Evolutionary conservation across 2,113 vertebrate species (phyloP), one percentile per base, ranked within the genome.

Genomic region (Buteo buteo): DNA sequence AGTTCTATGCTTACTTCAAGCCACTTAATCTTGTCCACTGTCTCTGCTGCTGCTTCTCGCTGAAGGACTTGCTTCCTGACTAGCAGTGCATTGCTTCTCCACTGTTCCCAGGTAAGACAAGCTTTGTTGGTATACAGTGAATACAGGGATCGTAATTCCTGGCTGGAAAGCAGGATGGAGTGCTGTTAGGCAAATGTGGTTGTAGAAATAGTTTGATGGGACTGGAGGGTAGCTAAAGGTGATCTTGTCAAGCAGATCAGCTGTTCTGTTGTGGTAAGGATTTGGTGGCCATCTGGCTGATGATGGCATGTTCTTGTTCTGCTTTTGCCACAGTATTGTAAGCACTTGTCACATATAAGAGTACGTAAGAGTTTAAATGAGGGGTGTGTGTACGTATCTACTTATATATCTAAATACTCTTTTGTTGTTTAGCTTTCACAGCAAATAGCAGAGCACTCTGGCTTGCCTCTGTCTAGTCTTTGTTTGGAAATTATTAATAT

Each of bases 361-460:
- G 29, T 45, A 9, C 26, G 34, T 11, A 3, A 3, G 38, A 22
- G 76, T 50, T 50, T 19, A 12, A 44, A 3, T 26, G 29, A 6
- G n/a, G 3, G 0, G 1, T 20, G 12, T 34, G 20, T 13, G 32
- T 38, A 28, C 17, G 0, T 4, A 7, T 25, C 57, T 26, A 1
- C 55, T 59, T 47, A 11, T 59, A 7, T 18, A 5, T 61, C 47
- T 40, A 28, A 49, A n/a, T 7, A 8, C 8, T 32, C 66, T 12
- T 34, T 11, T 14, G 29, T 85, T 5, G 1, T 69, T 74, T 31
- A 36, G 61, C 85, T 88, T 65, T 40, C 67, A 26, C 32, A 44
- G 59, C 59, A 59, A 74, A 44, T n/a, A 52, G 19, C 54, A 36
- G 36, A 85, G 45, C 13, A 4, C n/a, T 55, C 67, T 42, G 49